Evolutionary conservation across 1,140 invertebrate genomes (phyloP), one percentile per base, ranked within the genome.

Genomic region (Steinernema khuongi): DNA sequence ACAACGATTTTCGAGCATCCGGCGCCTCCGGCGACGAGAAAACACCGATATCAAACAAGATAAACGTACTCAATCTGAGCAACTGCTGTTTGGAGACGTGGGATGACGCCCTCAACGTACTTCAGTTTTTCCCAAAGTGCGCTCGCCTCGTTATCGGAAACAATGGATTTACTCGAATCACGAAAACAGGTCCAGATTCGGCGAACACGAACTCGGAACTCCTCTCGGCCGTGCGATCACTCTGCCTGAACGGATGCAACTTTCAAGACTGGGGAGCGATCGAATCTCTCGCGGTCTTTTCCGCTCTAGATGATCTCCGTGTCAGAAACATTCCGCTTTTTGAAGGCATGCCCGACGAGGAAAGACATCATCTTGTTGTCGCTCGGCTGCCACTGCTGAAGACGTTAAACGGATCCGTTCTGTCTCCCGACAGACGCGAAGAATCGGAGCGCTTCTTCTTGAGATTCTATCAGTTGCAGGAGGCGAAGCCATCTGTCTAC

Each of bases 381-480:
- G 93, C 93, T 1, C 88, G 93, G 71, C 86, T 96, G 71, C 93
- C 93, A 43, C 92, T 91, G 83, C 90, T 95, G 26, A 88, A 89
- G 76, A 91, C 91, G 67, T 87, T 96, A 14, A 96, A 96, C 67
- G 93, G 93, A 22, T 93, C 93, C 50, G 89, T 89, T 31, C 92
- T 96, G 79, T 90, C 90, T 31, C 88, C 88, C 0, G 91, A 93
- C 79, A 93, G 95, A 85, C 88, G 93, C 72, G 92, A 94, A 86
- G 92, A 94, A 82, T 91, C 93, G n/a, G 93, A 96, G 84, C 88
- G 93, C 73, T 92, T 93, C 78, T 96, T 95, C 86, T 93, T 96
- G 77, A 88, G 94, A 68, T 91, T 93, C 84, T 94, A 92, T 85
- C 92, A 94, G 91, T 91, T 93, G 67, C 72, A 75, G 36, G 77